A percentile compares a stretch with the other conserved stretches of the same genome.
phyloP scores from a whole-genome alignment of 2,888 invertebrate genomes.

The Lithophane semibrunnea region DNA sequence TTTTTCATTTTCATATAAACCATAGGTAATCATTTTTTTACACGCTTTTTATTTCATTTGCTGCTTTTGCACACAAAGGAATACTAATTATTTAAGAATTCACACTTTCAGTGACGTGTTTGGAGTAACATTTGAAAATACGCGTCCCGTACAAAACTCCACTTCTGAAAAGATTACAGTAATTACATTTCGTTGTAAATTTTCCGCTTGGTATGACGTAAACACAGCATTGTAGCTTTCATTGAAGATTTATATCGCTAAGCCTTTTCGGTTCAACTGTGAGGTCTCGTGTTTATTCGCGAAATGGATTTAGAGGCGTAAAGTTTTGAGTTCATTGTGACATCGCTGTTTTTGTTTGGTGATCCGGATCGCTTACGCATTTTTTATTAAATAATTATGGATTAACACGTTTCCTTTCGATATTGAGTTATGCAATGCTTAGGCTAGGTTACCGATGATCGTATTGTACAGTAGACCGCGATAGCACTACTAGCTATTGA shows the following conservation, averaged over 20 bases:
- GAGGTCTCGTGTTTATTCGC: constrained; percentile 58
- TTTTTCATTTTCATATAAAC: no score
- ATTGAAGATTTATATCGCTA: constrained; percentile 66
- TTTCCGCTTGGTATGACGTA: constrained; percentile 72
- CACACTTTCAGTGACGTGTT: background rate
- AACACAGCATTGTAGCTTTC: constrained; percentile 67
- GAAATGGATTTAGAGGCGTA: constrained; percentile 54
- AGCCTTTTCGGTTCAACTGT: constrained; percentile 57
- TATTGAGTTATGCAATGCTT: no score
- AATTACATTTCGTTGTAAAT: constrained; percentile 81
- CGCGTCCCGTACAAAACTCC: constrained; percentile 47
- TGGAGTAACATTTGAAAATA: constrained; percentile 14
- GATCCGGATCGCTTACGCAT: background rate
- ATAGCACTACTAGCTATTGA: no score
- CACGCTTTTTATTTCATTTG: no score
- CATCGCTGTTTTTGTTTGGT: constrained; percentile 22
- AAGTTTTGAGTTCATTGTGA: constrained; percentile 56
- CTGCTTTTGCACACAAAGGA: background rate
- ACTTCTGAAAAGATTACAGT: constrained; percentile 73
- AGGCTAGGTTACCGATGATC: no score
- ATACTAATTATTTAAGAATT: background rate
- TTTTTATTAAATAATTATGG: background rate
- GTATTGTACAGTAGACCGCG: no score
- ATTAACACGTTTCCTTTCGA: no score
- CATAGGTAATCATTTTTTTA: no score